Percentiles rank a stretch among this genome's conserved stretches.
These are phyloP conservation scores for Scaptomyza montana DNA, from an alignment of 1,140 invertebrate genomes.

Conservation along the genomic window DNA sequence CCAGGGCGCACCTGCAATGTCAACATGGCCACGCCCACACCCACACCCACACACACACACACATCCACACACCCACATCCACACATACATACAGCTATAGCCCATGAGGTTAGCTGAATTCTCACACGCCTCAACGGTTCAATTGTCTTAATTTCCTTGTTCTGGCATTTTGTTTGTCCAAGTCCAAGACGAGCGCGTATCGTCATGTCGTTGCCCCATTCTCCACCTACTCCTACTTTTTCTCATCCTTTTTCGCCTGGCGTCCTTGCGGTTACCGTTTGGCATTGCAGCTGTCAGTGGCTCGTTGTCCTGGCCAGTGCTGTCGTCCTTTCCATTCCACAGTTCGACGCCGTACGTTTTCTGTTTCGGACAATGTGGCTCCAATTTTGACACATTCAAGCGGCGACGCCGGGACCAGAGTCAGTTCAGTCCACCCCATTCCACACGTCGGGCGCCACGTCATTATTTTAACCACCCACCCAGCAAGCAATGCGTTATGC, in stretches of 20 bases:
- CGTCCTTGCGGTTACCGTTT: slow-evolving; percentile 69
- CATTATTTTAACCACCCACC: slow-evolving; percentile 42
- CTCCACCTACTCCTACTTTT: neutral
- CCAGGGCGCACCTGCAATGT: slow-evolving; percentile 75
- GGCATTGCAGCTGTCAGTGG: slow-evolving; percentile 65
- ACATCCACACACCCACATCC: neutral
- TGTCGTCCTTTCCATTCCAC: slow-evolving; percentile 34
- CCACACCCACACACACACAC: slow-evolving; percentile 22
- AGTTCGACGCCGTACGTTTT: slow-evolving; percentile 65
- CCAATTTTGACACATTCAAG: slow-evolving; percentile 82
- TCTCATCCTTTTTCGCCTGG: slow-evolving; percentile 6
- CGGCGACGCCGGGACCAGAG: slow-evolving; percentile 61
- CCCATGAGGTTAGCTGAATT: slow-evolving; percentile 44
- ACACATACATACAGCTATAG: slow-evolving; percentile 9
- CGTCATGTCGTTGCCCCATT: slow-evolving; percentile 8
- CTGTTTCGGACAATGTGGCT: slow-evolving; percentile 81
- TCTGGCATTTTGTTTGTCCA: slow-evolving; percentile 74
- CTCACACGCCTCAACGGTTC: slow-evolving; percentile 79
- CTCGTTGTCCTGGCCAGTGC: slow-evolving; percentile 26
- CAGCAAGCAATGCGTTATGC: slow-evolving; percentile 44
- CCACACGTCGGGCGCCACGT: slow-evolving; percentile 22
- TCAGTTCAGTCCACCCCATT: slow-evolving; percentile 6
- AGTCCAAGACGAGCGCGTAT: slow-evolving; percentile 47
- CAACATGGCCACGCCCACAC: slow-evolving; percentile 68
- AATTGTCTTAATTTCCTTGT: slow-evolving; percentile 82